phyloP scores from a whole-genome alignment of 2,113 vertebrate genomes.

The Ciconia stormi region DNA sequence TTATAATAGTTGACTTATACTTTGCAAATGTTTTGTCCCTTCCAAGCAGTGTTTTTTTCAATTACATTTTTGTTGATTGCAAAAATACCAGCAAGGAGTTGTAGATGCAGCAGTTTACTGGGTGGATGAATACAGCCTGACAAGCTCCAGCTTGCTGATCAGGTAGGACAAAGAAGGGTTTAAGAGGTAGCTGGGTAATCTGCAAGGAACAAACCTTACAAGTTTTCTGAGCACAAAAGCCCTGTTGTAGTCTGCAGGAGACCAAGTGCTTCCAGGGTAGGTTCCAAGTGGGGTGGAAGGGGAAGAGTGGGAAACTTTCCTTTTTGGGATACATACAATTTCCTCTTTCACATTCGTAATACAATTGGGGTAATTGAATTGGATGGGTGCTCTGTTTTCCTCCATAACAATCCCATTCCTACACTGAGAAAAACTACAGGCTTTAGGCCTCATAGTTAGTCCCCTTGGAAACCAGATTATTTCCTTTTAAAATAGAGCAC shows the following conservation, averaged over 20 bases:
- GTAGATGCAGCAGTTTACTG: background rate
- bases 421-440: conserved; percentile 30
- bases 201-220: background rate
- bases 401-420: conserved; percentile 30
- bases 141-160: background rate
- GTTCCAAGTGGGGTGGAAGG: conserved; percentile 37
- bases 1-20: background rate
- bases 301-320: conserved; percentile 56
- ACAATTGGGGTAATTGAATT: conserved; percentile 47
- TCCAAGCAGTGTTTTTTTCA: background rate
- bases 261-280: conserved; percentile 28
- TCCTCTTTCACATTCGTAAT: conserved; percentile 41
- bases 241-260: background rate
- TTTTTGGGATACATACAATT: conserved; percentile 56
- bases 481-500: conserved; percentile 39
- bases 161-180: background rate
- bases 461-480: conserved; percentile 48
- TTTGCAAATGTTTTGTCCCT: background rate
- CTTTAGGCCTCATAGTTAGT: conserved; percentile 33
- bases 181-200: background rate
- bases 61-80: background rate
- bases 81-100: background rate
- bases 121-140: background rate
- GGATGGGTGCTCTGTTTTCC: conserved; percentile 18
- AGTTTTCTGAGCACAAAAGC: conserved; percentile 42